These are phyloP conservation scores for Drosophila mayaguana DNA, from an alignment of 2,888 invertebrate genomes.

Conservation along the genomic window DNA sequence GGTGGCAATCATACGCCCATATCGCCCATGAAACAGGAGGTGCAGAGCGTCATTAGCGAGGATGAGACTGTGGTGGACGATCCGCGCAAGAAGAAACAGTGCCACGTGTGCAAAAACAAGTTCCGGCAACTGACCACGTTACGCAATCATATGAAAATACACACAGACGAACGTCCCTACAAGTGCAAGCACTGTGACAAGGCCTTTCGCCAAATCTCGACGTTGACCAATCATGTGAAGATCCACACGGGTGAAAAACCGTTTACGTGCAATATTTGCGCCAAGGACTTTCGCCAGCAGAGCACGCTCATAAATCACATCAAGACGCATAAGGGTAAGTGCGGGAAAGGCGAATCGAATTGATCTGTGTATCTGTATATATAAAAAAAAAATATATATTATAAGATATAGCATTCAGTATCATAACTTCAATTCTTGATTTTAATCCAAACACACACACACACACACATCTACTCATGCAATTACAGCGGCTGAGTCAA, in stretches of 20 bases:
- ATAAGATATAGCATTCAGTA: background rate
- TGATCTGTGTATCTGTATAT: conserved; percentile 1
- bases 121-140: conserved; percentile 82
- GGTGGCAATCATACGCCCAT: conserved; percentile 80
- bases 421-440: conserved; percentile 14
- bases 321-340: conserved; percentile 83
- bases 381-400: background rate
- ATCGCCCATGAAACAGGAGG: conserved; percentile 81
- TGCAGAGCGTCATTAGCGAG: conserved; percentile 78
- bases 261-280: conserved; percentile 83
- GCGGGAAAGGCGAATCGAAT: conserved; percentile 10
- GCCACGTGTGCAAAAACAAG: conserved; percentile 83
- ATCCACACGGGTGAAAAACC: conserved; percentile 83
- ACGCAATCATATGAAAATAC: conserved; percentile 83
- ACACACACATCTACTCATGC: conserved; percentile 13
- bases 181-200: conserved; percentile 83
- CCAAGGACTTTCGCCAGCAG: conserved; percentile 83
- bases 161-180: conserved; percentile 82
- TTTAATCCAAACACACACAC: conserved; percentile 10
- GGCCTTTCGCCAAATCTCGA: conserved; percentile 83
- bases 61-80: conserved; percentile 80
- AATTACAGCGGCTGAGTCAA: conserved; percentile 73
- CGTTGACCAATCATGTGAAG: conserved; percentile 82
- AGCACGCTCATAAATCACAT: conserved; percentile 83
- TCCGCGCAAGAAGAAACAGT: conserved; percentile 83